Evolutionary conservation across 2,797 vertebrate species (phyloP), one percentile per base, ranked within the genome.

Genomic region (Petrocephalus sullivani): DNA sequence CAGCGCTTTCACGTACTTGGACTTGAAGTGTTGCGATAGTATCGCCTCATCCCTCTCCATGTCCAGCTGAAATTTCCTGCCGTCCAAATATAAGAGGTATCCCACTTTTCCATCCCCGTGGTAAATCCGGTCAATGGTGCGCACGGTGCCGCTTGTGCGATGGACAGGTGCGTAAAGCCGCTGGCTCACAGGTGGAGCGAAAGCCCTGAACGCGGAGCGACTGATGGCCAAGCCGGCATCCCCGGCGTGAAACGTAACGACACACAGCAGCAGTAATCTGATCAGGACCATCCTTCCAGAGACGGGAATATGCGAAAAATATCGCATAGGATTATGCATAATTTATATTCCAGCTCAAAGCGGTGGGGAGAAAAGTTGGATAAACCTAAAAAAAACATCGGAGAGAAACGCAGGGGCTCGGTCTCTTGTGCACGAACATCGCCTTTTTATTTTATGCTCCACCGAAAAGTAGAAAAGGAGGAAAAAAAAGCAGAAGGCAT

Each of bases 81-180:
- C 96, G 64, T 96, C 96, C 89, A 96, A 94, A 94, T 98, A 98
- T 41, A 98, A 75, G 28, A 98, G 95, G 94, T 98, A 99, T 56
- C 98, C 97, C 92, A 94, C 97, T 94, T 95, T 97, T 86, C 98
- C 98, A 21, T 97, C 97, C 6, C 96, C 98, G 85, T 96, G 94
- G 92, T 98, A 98, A 89, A 98, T 96, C 93, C 95, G 96, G 91
- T 98, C 97, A 88, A 99, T 92, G 89, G 94, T 95, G 91, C 93
- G 95, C 92, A 99, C 97, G 0, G 96, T 89, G 87, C 97, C 97
- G 89, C 94, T 93, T 83, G 94, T 95, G 90, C 93, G 93, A 89
- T 92, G 94, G 90, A 94, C 93, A 89, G 93, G 94, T 94, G 95
- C 58, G 92, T 93, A 90, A 1, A 90, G 91, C 87, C 95, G 94